Evolutionary conservation across 2,888 invertebrate genomes (phyloP).

Genomic region (Lochmaea crataegi): DNA sequence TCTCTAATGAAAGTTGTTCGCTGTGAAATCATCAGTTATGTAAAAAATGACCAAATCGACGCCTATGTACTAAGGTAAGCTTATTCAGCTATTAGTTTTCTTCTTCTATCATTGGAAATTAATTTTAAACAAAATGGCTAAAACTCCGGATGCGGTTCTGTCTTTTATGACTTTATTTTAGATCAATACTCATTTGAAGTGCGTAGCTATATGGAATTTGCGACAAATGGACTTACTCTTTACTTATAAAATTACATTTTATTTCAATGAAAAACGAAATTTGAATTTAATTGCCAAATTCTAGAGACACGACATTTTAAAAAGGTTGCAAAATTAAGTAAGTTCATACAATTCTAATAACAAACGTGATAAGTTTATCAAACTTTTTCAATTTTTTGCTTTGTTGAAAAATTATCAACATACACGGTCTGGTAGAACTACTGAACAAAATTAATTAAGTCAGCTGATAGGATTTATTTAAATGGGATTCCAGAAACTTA

Average conservation of each 20-base stretch:
- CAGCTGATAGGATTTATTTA: no score
- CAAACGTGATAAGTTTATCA: no score
- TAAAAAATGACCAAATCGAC: slow-evolving; percentile 89
- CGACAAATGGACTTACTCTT: not conserved
- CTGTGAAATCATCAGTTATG: slow-evolving; percentile 95
- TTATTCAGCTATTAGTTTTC: not conserved
- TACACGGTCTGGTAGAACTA: no score
- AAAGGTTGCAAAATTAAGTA: no score
- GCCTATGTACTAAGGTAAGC: slow-evolving; percentile 95
- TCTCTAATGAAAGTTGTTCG: slow-evolving; percentile 88
- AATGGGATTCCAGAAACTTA: no score
- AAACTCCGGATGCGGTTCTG: not conserved
- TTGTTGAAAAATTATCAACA: no score
- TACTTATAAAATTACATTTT: not conserved
- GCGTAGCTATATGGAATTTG: not conserved
- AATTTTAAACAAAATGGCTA: slow-evolving; percentile 9
- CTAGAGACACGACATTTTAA: no score
- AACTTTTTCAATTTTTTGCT: no score
- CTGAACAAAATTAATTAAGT: no score
- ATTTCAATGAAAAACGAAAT: no score
- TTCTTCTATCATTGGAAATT: not conserved
- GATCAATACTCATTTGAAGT: slow-evolving; percentile 12
- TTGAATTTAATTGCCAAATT: no score
- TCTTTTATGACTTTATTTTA: not conserved
- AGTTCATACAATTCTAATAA: no score